Evolutionary conservation across 2,113 vertebrate genomes (phyloP), one percentile per base, ranked within the genome.

Genomic region (Gracilinanus agilis): DNA sequence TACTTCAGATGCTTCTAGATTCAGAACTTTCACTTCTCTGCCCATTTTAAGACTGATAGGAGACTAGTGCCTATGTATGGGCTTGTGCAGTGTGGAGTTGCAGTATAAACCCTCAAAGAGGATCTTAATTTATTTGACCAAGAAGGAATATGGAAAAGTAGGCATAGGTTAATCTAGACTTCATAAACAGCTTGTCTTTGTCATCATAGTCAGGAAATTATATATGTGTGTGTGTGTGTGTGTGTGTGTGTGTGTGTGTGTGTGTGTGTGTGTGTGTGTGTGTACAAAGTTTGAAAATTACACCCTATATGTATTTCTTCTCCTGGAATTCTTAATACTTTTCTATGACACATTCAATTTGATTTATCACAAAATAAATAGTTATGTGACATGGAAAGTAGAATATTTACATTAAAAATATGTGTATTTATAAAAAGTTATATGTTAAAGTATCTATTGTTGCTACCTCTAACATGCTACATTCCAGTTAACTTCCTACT

Each of bases 1-100:
- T 93, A 54, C 75, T 61, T 34, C 13, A 88, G 88, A 56, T 10
- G 88, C 61, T 89, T 44, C 25, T 2, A 34, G 93, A 29, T 93
- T 92, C 90, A 24, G 19, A 88, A 56, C 90, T 90, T 92, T 88
- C 44, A 92, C 94, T 96, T 90, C 67, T 34, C 10, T 89, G 53
- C 13, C 16, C 44, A 55, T 91, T 90, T 16, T 89, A 92, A 93
- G 92, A 89, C 11, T 2, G 89, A 29, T 96, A 53, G 16, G 88
- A 67, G 92, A 55, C 55, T 3, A 92, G 53, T 25, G 55, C 4
- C 61, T 44, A 6, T 58, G 23, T 24, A 53, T 54, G 92, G 95
- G 44, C 8, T 19, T 0, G 34, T 8, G 53, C 27, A 34, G 93
- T 53, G 56, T 56, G 91, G 24, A 44, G 90, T 58, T 56, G 91